Base-by-base conservation (phyloP, 2,888 invertebrate genomes). In the Eretmocerus hayati region DNA sequence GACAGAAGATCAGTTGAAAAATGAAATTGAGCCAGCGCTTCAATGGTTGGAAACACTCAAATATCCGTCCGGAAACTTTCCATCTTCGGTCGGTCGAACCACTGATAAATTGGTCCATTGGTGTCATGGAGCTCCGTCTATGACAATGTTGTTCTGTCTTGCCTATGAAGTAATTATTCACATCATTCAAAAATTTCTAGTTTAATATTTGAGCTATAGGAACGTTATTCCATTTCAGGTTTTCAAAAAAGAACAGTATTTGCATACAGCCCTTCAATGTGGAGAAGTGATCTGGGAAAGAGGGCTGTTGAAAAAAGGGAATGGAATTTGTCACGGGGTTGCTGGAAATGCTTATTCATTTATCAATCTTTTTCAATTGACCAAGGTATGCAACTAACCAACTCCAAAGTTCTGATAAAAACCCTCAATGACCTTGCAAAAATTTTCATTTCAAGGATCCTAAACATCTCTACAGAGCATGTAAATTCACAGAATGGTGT, bases 41-140 rank as follows among this genome's bases (percentile, higher is more conserved):
- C 78, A 84, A 59, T 84, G 81, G 75, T 69, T 87, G 47, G 62
- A 79, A 35, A 72, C 64, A 20, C 70, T 78, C 58, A 76, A 77
- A 55, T 83, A 77, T 62, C 63, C 76, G 9, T 80, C 80, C 58
- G 83, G 83, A 2, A 87, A 87, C 72, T 86, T 84, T 65, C 87
- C 87, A 1, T 90, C 90, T 0, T 90, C 90, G 0, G 58, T 85
- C 22, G 83, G 80, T 21, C 84, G 79, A 54, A 72, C 72, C 37
- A 73, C 77, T 23, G 92, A 93, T 67, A 81, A 79, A 69, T 77
- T 91, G 54, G 82, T 93, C 18, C 93, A 93, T 62, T 93, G 92
- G 92, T 93, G 93, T 72, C 92, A 93, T 67, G 93, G 93, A n/a
- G 89, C 91, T 19, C 89, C 92, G 16, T 91, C 91, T 32, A 86